Evolutionary conservation across 2,797 vertebrate species (phyloP).

Genomic region (Monodelphis domestica): DNA sequence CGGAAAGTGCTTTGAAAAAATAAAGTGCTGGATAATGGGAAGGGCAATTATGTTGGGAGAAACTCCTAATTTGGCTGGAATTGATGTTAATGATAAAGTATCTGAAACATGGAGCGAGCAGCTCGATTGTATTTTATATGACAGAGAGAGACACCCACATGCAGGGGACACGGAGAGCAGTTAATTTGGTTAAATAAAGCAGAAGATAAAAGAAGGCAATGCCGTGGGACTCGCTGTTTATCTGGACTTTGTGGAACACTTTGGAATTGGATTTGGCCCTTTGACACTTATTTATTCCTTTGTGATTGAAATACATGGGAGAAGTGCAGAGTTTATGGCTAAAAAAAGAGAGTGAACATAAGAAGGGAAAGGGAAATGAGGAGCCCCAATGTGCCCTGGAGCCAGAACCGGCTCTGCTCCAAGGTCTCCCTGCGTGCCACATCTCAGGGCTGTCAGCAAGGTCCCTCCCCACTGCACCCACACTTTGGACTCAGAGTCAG

Average conservation of each 20-base stretch:
- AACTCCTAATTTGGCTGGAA: constrained; percentile 80
- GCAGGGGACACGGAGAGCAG: constrained; percentile 79
- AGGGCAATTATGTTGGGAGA: constrained; percentile 83
- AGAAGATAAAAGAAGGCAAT: constrained; percentile 81
- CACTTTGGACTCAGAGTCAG: not conserved
- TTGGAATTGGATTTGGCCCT: constrained; percentile 73
- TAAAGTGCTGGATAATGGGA: constrained; percentile 82
- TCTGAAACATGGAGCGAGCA: constrained; percentile 78
- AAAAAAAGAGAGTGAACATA: not conserved
- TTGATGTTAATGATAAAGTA: constrained; percentile 81
- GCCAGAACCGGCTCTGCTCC: not conserved
- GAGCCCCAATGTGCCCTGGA: not conserved
- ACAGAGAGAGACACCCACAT: constrained; percentile 73
- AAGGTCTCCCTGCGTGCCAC: not conserved
- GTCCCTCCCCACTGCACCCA: not conserved
- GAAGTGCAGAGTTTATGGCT: constrained; percentile 27
- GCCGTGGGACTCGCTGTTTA: constrained; percentile 71
- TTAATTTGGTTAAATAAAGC: constrained; percentile 86
- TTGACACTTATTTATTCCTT: constrained; percentile 68
- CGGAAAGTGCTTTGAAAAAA: constrained; percentile 83
- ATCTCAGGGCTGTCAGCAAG: not conserved
- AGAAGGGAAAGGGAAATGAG: not conserved
- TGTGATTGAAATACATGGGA: constrained; percentile 65
- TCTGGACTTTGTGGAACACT: constrained; percentile 79
- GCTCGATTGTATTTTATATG: constrained; percentile 77